Conservation (phyloP, 2,888 invertebrate species). For the Drosophila monieri region DNA sequence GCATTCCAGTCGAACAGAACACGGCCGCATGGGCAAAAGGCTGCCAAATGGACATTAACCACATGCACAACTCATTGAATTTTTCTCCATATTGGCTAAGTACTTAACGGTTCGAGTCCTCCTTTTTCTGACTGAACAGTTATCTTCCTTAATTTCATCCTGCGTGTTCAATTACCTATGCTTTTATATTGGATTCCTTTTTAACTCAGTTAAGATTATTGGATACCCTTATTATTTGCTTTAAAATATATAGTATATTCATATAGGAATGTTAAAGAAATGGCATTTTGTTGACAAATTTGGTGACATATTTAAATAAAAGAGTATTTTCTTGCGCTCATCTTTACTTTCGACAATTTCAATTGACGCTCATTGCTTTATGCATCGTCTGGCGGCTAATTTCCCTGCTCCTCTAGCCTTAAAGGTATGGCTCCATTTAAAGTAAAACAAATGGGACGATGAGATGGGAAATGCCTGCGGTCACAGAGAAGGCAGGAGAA, state of each 20-base stretch:
- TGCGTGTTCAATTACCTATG: not conserved
- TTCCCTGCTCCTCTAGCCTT: constrained; percentile 1
- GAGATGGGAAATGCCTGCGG: constrained; percentile 39
- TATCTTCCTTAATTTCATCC: not conserved
- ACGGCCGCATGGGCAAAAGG: constrained; percentile 32
- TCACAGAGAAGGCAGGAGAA: constrained; percentile 33
- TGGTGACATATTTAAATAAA: not conserved
- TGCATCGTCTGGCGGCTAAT: constrained; percentile 23
- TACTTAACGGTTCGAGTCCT: constrained; percentile 13
- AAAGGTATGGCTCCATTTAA: constrained; percentile 34
- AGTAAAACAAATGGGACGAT: constrained; percentile 42
- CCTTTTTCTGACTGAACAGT: not conserved
- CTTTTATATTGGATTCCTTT: not conserved
- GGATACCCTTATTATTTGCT: not conserved
- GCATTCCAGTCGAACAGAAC: constrained; percentile 60
- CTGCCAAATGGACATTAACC: constrained; percentile 61
- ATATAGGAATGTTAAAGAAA: too few species aligned
- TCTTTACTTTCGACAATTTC: constrained; percentile 42
- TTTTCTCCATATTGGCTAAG: constrained; percentile 9
- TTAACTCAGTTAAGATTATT: not conserved
- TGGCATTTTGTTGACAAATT: too few species aligned
- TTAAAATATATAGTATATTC: too few species aligned
- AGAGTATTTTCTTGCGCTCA: not conserved
- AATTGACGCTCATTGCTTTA: constrained; percentile 58
- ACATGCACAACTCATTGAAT: constrained; percentile 57